These are phyloP conservation scores for Orbicella faveolata DNA, from an alignment of 64 coral and sea anemone genomes.

Conservation along the genomic window DNA sequence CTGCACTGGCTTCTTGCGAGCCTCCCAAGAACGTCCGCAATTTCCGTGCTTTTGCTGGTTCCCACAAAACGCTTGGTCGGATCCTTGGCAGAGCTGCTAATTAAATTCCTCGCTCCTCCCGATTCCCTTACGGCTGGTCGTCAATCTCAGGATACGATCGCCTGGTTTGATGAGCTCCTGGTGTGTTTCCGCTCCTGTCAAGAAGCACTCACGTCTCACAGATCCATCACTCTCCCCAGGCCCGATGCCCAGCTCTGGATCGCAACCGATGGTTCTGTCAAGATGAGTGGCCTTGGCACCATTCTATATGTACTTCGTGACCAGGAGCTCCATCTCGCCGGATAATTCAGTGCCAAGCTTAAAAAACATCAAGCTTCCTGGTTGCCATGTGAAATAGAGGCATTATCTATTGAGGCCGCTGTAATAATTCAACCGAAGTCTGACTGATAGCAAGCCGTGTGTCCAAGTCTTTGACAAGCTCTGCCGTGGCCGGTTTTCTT, in stretches of 20 bases:
- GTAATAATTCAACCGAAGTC: not conserved
- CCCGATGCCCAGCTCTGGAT: too few species aligned
- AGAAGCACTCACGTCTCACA: not conserved
- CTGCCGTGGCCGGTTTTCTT: slow-evolving; percentile 21
- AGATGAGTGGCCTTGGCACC: too few species aligned
- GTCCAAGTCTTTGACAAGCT: slow-evolving; percentile 27
- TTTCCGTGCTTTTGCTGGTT: slow-evolving; percentile 17
- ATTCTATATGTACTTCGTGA: not conserved
- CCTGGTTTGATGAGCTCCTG: not conserved
- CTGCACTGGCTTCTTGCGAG: not conserved
- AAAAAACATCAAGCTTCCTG: not conserved
- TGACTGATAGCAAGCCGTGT: not conserved
- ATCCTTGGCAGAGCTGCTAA: not conserved
- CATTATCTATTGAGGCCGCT: not conserved
- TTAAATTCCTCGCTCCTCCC: not conserved
- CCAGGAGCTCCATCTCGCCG: not conserved
- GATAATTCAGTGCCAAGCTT: not conserved
- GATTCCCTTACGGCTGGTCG: not conserved
- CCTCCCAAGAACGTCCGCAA: not conserved
- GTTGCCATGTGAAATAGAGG: slow-evolving; percentile 7
- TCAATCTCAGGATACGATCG: not conserved
- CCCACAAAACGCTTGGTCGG: slow-evolving; percentile 20
- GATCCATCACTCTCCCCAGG: too few species aligned
- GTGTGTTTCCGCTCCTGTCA: not conserved
- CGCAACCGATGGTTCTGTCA: too few species aligned